Evolutionary conservation across 1,140 invertebrate genomes (phyloP).

Genomic region (Ceratitis capitata): DNA sequence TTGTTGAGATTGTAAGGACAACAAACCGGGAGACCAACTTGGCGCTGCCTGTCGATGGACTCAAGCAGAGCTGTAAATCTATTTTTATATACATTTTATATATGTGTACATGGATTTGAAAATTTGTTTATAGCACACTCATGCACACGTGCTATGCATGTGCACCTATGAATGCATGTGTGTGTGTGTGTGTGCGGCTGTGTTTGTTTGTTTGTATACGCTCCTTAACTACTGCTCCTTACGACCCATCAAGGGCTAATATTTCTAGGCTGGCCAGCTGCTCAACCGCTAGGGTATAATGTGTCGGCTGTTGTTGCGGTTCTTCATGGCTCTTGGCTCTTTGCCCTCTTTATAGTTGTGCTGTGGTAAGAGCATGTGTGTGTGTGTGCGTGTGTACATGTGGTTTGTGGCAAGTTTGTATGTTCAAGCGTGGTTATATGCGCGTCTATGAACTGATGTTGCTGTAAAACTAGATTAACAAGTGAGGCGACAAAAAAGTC

Average conservation of each 20-base stretch:
- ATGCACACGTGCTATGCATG: background rate
- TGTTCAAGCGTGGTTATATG: background rate
- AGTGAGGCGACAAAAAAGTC: background rate
- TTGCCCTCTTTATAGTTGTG: background rate
- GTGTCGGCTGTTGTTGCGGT: conserved; percentile 31
- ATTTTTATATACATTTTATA: background rate
- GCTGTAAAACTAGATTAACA: background rate
- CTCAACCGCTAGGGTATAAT: conserved; percentile 14
- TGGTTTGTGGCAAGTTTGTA: background rate
- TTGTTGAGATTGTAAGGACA: conserved; percentile 2
- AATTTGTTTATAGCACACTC: too few species aligned
- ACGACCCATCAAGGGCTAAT: conserved; percentile 15
- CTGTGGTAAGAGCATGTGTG: background rate
- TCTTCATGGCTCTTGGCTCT: background rate
- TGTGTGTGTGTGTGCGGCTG: background rate
- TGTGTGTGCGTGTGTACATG: background rate
- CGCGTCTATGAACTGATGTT: background rate
- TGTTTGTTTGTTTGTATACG: too few species aligned
- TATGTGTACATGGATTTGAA: background rate
- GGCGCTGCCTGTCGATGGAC: background rate
- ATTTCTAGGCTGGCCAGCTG: background rate
- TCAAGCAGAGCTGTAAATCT: background rate
- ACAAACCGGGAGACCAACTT: background rate
- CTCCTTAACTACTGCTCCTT: conserved; percentile 20
- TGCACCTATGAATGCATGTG: background rate